Base-by-base conservation (phyloP, 2,888 invertebrate species). In the Acleris holmiana region DNA sequence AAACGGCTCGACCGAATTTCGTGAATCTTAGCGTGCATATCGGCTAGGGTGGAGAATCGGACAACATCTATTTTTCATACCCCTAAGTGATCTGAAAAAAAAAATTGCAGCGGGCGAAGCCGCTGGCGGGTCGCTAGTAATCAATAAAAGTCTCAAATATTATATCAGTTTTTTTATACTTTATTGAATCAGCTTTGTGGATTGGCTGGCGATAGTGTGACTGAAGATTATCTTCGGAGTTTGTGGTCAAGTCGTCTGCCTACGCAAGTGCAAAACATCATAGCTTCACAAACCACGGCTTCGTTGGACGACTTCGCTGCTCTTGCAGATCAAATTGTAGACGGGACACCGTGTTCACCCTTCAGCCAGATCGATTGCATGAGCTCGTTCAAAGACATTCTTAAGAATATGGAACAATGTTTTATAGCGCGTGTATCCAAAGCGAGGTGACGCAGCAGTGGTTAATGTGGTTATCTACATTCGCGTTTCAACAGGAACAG, bases 221-320 rank as follows among this genome's bases (percentile, higher is more conserved):
- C 25, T 7, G 60, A 60, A 1, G 50, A 51, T 8, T 44, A 51
- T 29, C 17, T 59, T 3, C 19, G 29, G 18, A 51, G 44, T 1
- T 23, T 59, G 15, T 59, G 59, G 59, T 44, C 51, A 8, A 59
- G 51, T 19, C n/a, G 59, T 2, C 41, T 59, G 6, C 59, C 59
- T 10, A 41, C 25, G n/a, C 44, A 60, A 15, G 51, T 60, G 25
- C 60, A 60, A n/a, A 18, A 44, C 23, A 60, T 60, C 17, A 29
- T 60, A 15, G 60, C 51, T 25, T 50, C 41, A 6, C 58, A 59
- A 21, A 21, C 21, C 5, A 49, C 41, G 15, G 25, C 15, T 23
- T 35, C 18, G 15, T 25, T 53, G 18, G 29, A 59, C 1, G 59
- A 59, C 2, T 15, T 59, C 7, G 59, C 50, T 13, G 50, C 23